Evolutionary conservation across 1,140 invertebrate species (phyloP).

Genomic region (Macrotrachela quadricornifera): DNA sequence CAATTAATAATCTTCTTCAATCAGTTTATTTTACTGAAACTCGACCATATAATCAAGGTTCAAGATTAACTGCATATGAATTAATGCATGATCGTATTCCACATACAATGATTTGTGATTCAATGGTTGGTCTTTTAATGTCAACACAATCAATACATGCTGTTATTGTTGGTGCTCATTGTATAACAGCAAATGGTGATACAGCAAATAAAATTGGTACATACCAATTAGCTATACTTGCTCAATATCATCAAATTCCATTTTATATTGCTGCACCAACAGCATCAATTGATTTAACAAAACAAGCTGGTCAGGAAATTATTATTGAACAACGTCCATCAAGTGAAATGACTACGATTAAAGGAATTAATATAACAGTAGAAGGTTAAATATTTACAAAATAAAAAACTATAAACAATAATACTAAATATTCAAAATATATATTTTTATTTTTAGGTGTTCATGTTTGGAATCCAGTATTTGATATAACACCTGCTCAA

Average conservation of each 20-base stretch:
- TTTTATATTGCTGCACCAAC: constrained; percentile 85
- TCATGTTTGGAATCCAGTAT: constrained; percentile 89
- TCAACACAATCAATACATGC: constrained; percentile 37
- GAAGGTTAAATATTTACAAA: constrained; percentile 36
- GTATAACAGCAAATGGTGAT: constrained; percentile 76
- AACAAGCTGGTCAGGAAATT: constrained; percentile 58
- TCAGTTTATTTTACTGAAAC: constrained; percentile 71
- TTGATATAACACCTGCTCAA: constrained; percentile 83
- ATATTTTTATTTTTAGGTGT: constrained; percentile 40
- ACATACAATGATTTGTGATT: constrained; percentile 73
- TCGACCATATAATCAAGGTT: constrained; percentile 79
- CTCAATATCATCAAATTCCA: constrained; percentile 67
- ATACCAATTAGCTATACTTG: constrained; percentile 71
- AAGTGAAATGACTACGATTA: constrained; percentile 67
- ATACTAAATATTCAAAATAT: no score
- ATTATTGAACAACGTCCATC: constrained; percentile 75
- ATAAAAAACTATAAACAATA: no score
- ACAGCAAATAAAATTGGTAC: constrained; percentile 99
- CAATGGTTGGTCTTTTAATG: constrained; percentile 76
- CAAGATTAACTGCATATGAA: constrained; percentile 82
- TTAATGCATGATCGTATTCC: constrained; percentile 76
- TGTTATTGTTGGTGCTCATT: constrained; percentile 31
- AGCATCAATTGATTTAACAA: constrained; percentile 65
- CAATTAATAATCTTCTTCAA: no score
- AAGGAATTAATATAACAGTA: constrained; percentile 58